A percentile compares a stretch with the other conserved stretches of the same genome.
Evolutionary conservation across 92 coral and sea anemone genomes (phyloP).

Genomic region (Pocillopora grandis): DNA sequence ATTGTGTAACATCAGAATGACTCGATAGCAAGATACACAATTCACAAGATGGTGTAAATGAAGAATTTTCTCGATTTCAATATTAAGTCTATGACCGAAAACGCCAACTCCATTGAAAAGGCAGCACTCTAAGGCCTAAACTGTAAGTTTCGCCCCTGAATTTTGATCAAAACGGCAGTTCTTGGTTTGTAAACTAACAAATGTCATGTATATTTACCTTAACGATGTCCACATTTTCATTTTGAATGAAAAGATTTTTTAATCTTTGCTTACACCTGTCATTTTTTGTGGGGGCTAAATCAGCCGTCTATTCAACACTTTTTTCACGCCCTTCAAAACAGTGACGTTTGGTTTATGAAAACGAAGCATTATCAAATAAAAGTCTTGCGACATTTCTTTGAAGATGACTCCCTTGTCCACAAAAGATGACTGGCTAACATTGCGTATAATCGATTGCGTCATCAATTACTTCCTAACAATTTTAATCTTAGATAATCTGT

Average conservation of each 20-base stretch:
- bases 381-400: neutral
- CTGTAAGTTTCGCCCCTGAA: neutral
- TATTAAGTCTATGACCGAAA: no score
- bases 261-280: conserved; percentile 25
- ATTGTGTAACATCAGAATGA: no score
- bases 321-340: neutral
- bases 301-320: neutral
- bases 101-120: neutral
- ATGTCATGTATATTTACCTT: conserved; percentile 25
- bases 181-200: conserved; percentile 3
- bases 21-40: no score
- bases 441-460: neutral
- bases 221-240: conserved; percentile 8
- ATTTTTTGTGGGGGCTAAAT: conserved; percentile 9
- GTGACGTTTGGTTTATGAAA: neutral
- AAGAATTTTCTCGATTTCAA: no score
- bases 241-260: conserved; percentile 14
- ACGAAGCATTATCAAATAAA: conserved; percentile 11
- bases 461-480: neutral
- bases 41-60: no score
- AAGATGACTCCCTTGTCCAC: neutral
- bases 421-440: neutral
- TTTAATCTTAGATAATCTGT: conserved; percentile 7
- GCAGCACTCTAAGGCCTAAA: neutral
- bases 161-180: neutral